phyloP scores from a whole-genome alignment of 2,888 invertebrate genomes.

The Alsophila aescularia region DNA sequence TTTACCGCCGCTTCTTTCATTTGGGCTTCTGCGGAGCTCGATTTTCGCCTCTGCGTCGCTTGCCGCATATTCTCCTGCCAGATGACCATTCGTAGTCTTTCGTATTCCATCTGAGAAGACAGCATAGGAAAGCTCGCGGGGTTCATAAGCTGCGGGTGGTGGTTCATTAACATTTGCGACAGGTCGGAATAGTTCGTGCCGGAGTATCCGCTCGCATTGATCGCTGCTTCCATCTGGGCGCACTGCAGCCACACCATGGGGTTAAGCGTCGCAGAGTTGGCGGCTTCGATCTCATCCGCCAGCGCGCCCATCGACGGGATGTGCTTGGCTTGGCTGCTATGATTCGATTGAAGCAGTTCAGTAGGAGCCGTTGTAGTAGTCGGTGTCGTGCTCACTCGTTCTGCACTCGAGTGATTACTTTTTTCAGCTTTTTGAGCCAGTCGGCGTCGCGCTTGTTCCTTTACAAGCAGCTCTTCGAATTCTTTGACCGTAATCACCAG shows the following conservation, averaged over 20 bases:
- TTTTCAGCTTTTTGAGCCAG: neutral
- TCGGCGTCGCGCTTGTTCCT: neutral
- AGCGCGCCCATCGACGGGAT: slow-evolving; percentile 73
- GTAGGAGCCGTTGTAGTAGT: slow-evolving; percentile 40
- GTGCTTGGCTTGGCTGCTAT: slow-evolving; percentile 60
- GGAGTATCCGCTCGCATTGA: slow-evolving; percentile 78
- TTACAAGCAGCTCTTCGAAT: slow-evolving; percentile 83
- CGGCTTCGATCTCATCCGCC: slow-evolving; percentile 87
- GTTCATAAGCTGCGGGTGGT: slow-evolving; percentile 69
- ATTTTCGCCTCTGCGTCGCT: slow-evolving; percentile 63
- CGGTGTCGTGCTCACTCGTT: slow-evolving; percentile 24
- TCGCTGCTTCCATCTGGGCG: slow-evolving; percentile 78
- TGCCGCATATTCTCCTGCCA: slow-evolving; percentile 87
- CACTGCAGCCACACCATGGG: slow-evolving; percentile 92
- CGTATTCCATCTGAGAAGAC: slow-evolving; percentile 79
- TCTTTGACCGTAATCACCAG: slow-evolving; percentile 89
- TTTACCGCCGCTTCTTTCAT: slow-evolving; percentile 68
- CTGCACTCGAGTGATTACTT: neutral
- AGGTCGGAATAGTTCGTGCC: slow-evolving; percentile 75
- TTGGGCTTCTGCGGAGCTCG: slow-evolving; percentile 55
- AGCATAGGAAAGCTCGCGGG: slow-evolving; percentile 72
- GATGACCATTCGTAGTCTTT: slow-evolving; percentile 85
- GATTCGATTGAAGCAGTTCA: slow-evolving; percentile 49
- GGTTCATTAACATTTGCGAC: slow-evolving; percentile 77
- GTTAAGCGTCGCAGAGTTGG: slow-evolving; percentile 87